Percentiles rank a stretch among this genome's conserved stretches.
Evolutionary conservation across 1,140 invertebrate species (phyloP).

Genomic region (Asobara japonica): DNA sequence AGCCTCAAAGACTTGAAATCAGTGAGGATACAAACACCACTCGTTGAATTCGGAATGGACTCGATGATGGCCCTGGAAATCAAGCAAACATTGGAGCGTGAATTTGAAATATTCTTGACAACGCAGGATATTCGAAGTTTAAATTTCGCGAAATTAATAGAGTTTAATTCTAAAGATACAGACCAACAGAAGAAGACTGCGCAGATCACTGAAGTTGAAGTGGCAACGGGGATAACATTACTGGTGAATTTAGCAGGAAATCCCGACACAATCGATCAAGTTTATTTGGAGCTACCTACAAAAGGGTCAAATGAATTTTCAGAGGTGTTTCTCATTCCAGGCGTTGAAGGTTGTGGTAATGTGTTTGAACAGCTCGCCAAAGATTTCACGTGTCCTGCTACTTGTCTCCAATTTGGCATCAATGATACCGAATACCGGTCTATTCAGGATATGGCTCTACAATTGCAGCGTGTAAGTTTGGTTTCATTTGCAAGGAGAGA

Average conservation of each 20-base stretch:
- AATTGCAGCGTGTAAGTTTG: conserved; percentile 39
- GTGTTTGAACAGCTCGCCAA: conserved; percentile 62
- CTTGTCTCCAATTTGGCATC: conserved; percentile 69
- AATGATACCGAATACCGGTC: conserved; percentile 1
- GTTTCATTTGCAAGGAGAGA: neutral
- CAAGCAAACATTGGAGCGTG: conserved; percentile 79
- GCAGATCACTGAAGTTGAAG: neutral
- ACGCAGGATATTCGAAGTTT: conserved; percentile 76
- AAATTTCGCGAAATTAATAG: conserved; percentile 68
- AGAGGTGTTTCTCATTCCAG: conserved; percentile 71
- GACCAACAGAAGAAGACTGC: conserved; percentile 36
- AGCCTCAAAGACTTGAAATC: conserved; percentile 67
- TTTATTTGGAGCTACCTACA: conserved; percentile 41
- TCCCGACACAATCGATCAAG: neutral
- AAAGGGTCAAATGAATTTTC: conserved; percentile 33
- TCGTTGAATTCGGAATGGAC: conserved; percentile 85
- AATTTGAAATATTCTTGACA: conserved; percentile 76
- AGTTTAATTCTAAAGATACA: conserved; percentile 52
- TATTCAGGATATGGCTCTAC: conserved; percentile 37
- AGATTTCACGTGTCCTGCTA: conserved; percentile 65
- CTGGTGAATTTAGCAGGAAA: neutral
- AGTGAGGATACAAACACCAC: conserved; percentile 71
- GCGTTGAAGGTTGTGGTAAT: conserved; percentile 69
- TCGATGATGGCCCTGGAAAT: conserved; percentile 86
- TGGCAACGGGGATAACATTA: neutral